phyloP scores from a whole-genome alignment of 2,113 vertebrate genomes.

The Gila orcuttii region DNA sequence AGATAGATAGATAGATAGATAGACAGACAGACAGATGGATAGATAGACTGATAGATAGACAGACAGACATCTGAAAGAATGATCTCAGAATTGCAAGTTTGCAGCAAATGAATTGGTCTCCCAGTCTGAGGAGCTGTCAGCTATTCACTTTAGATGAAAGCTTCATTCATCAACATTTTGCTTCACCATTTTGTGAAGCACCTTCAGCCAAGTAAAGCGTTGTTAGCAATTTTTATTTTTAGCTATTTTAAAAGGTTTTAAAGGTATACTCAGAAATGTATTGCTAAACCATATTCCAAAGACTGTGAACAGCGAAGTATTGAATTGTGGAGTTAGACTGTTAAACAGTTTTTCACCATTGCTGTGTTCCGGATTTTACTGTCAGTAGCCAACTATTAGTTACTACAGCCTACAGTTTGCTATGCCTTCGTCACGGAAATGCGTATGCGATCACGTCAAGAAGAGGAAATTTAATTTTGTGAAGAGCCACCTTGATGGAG shows the following conservation, averaged over 20 bases:
- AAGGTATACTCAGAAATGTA: neutral
- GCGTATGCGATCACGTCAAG: too few relatives aligned
- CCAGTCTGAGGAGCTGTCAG: conserved; percentile 70
- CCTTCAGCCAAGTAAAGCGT: conserved; percentile 47
- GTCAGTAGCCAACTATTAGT: too few relatives aligned
- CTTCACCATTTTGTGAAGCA: conserved; percentile 53
- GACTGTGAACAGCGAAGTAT: too few relatives aligned
- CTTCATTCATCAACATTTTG: conserved; percentile 75
- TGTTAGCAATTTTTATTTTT: too few relatives aligned
- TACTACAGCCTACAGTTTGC: too few relatives aligned
- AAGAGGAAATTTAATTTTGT: too few relatives aligned
- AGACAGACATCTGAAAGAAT: conserved; percentile 69
- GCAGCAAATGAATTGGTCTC: conserved; percentile 74
- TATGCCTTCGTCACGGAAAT: too few relatives aligned
- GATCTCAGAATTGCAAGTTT: conserved; percentile 64
- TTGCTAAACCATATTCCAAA: too few relatives aligned
- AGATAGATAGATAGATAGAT: neutral
- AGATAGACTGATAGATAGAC: neutral
- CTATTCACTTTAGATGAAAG: conserved; percentile 74
- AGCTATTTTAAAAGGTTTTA: neutral
- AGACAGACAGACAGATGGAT: neutral
- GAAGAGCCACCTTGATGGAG: too few relatives aligned
- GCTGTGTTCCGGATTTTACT: too few relatives aligned
- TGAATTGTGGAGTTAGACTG: too few relatives aligned
- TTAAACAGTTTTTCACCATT: too few relatives aligned